phyloP scores from a whole-genome alignment of 2,888 invertebrate species.

The Spisula solida region DNA sequence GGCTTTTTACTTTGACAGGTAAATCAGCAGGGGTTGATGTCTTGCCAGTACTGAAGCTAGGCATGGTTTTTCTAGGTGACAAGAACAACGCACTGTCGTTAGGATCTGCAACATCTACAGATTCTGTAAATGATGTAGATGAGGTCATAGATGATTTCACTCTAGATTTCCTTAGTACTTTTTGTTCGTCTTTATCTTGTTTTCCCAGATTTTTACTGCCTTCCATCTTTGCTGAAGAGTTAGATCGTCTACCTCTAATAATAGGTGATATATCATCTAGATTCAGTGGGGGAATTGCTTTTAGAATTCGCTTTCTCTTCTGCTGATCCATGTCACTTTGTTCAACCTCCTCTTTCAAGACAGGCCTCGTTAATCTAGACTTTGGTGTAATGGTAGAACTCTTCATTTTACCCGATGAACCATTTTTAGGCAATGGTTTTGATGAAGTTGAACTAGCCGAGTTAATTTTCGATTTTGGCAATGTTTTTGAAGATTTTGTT shows the following conservation, averaged over 20 bases:
- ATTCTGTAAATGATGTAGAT: slow-evolving; percentile 47
- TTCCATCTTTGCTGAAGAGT: slow-evolving; percentile 15
- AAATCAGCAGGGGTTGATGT: slow-evolving; percentile 50
- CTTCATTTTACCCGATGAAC: not conserved
- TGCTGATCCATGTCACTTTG: not conserved
- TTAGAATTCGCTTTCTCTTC: slow-evolving; percentile 28
- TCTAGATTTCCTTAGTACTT: not conserved
- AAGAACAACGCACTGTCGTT: slow-evolving; percentile 64
- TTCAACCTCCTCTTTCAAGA: not conserved
- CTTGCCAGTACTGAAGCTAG: slow-evolving; percentile 42
- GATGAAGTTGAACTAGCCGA: not conserved
- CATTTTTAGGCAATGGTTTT: not conserved
- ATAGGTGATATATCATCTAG: slow-evolving; percentile 56
- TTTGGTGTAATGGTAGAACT: slow-evolving; percentile 22
- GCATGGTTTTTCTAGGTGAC: slow-evolving; percentile 54
- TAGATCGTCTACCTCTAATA: slow-evolving; percentile 24
- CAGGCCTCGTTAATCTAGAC: slow-evolving; percentile 6
- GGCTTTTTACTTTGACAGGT: slow-evolving; percentile 33
- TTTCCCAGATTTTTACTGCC: not conserved
- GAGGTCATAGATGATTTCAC: not conserved
- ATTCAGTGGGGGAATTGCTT: slow-evolving; percentile 45
- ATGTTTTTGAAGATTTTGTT: not conserved
- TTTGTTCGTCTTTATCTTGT: slow-evolving; percentile 2
- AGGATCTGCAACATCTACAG: not conserved
- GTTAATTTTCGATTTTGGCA: not conserved